These are phyloP conservation scores for Agonopterix alstromeriana DNA, from an alignment of 2,888 invertebrate species.

Conservation along the genomic window DNA sequence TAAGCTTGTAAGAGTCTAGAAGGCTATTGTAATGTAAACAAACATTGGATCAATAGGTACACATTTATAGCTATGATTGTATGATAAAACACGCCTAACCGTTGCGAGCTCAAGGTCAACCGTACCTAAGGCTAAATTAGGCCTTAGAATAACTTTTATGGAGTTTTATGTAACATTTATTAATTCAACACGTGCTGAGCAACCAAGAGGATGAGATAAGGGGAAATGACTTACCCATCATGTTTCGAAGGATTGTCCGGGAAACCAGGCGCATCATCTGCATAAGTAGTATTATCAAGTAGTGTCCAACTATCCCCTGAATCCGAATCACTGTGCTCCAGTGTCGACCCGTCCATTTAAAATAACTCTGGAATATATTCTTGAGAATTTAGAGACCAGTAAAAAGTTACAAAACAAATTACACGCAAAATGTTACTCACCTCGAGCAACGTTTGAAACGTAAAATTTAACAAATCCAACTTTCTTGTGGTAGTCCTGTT, in stretches of 20 bases:
- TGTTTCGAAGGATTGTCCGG: conserved; percentile 22
- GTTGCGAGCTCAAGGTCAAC: no score
- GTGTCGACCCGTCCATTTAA: conserved; percentile 53
- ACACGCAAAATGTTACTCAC: conserved; percentile 22
- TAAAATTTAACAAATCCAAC: conserved; percentile 24
- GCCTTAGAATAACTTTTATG: no score
- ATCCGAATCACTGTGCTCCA: conserved; percentile 70
- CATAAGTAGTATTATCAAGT: conserved; percentile 41
- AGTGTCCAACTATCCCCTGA: conserved; percentile 72
- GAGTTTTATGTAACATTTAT: no score
- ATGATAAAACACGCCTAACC: no score
- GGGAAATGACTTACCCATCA: conserved; percentile 29
- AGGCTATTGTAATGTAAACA: no score
- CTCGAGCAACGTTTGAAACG: conserved; percentile 24
- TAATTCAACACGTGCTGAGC: no score
- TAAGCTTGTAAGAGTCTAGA: no score
- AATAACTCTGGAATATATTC: conserved; percentile 13
- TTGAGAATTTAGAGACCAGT: background rate
- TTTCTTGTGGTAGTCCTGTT: conserved; percentile 25
- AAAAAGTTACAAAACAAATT: background rate
- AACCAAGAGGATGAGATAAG: no score
- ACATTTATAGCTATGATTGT: no score
- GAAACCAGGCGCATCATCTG: conserved; percentile 38
- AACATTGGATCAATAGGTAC: no score
- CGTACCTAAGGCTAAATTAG: no score